Conservation (phyloP, 2,888 invertebrate species). For the Zeuzera pyrina region DNA sequence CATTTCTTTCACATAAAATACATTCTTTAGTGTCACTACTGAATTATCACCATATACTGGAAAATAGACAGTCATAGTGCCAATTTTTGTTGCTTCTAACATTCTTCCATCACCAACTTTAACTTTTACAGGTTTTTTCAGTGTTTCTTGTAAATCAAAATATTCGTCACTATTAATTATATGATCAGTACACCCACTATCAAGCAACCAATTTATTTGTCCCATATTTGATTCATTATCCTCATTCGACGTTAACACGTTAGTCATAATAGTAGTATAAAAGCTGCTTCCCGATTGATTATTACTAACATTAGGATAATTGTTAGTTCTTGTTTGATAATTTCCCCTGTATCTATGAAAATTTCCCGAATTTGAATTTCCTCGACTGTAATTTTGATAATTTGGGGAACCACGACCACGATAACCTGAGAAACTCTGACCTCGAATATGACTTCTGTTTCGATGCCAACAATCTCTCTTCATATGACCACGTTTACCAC, state of each 20-base stretch:
- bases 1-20: conserved; percentile 1
- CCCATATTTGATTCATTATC: no score
- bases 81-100: neutral
- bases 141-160: neutral
- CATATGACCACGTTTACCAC: conserved; percentile 1
- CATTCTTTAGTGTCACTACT: neutral
- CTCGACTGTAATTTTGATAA: neutral
- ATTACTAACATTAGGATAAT: no score
- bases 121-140: conserved; percentile 1
- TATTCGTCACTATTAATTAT: neutral
- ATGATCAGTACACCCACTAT: conserved; percentile 1
- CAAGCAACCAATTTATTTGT: neutral
- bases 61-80: neutral
- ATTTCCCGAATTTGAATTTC: neutral
- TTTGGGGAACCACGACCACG: no score
- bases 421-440: neutral
- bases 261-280: conserved; percentile 1
- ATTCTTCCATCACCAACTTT: conserved; percentile 2
- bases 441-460: neutral
- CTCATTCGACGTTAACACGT: neutral
- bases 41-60: conserved; percentile 1
- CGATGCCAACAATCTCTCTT: neutral
- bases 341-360: conserved; percentile 1
- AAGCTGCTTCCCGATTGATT: no score
- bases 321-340: no score